Conservation (phyloP, 2,797 vertebrate species). For the Gambelia wislizenii region DNA sequence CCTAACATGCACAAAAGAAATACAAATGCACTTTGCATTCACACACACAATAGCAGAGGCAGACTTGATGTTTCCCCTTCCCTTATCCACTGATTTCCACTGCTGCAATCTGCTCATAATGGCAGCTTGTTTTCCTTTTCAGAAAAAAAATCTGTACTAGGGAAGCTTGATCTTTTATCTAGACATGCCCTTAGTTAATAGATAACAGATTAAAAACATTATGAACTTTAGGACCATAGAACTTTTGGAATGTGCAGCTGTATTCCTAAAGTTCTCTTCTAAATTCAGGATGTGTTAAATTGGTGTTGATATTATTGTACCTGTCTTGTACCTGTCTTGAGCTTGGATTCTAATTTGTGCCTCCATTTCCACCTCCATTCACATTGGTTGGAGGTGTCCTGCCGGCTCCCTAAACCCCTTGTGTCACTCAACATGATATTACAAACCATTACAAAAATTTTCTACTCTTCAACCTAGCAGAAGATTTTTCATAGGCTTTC, state of each 20-base stretch:
- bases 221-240: neutral
- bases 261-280: neutral
- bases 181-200: neutral
- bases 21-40: neutral
- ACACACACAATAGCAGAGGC: neutral
- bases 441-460: neutral
- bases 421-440: neutral
- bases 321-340: neutral
- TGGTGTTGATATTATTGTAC: neutral
- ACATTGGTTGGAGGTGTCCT: neutral
- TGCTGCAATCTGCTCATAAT: neutral
- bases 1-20: too few species aligned
- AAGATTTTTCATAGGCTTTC: neutral
- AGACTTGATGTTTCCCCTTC: neutral
- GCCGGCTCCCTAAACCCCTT: neutral
- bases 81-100: neutral
- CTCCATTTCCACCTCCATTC: neutral
- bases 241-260: neutral
- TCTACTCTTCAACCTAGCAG: neutral
- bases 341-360: neutral
- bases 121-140: neutral
- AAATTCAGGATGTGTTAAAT: neutral
- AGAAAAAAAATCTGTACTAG: neutral
- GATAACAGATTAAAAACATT: neutral
- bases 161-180: neutral